These are phyloP conservation scores for Oscheius sp. DNA, from an alignment of 2,888 invertebrate genomes.

Conservation along the genomic window DNA sequence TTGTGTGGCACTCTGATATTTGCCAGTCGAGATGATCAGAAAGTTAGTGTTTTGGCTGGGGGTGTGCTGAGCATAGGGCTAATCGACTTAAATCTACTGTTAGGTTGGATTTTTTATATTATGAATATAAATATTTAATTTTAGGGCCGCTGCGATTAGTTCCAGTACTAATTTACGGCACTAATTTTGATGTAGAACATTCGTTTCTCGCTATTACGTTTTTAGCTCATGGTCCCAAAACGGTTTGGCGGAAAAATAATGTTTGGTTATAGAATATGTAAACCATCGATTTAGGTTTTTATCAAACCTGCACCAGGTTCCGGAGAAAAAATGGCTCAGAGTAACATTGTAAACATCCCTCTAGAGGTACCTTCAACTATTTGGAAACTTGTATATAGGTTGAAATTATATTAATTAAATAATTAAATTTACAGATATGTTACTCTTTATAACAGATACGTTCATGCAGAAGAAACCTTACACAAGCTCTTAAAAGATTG, in stretches of 20 bases:
- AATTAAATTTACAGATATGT: conserved; percentile 11
- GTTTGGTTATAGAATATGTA: not conserved
- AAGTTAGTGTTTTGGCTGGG: conserved; percentile 28
- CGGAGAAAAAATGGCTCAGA: not conserved
- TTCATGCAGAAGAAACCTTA: not conserved
- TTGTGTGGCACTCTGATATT: conserved; percentile 7
- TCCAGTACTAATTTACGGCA: conserved; percentile 29
- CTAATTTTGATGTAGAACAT: not conserved
- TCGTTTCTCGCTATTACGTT: not conserved
- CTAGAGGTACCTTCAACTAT: not conserved
- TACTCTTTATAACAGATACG: conserved; percentile 7
- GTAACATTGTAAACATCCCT: not conserved
- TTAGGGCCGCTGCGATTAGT: conserved; percentile 10
- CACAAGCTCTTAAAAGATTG: conserved; percentile 22
- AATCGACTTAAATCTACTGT: conserved; percentile 1
- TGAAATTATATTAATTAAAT: not conserved
- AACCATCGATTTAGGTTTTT: not conserved
- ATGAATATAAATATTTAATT: no score
- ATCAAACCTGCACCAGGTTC: not conserved
- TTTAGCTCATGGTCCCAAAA: conserved; percentile 14
- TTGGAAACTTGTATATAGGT: not conserved
- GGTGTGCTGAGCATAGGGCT: conserved; percentile 19
- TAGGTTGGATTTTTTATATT: not conserved
- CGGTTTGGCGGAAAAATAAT: not conserved
- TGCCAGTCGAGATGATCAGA: conserved; percentile 9